A percentile compares a stretch with the other conserved stretches of the same genome.
These are phyloP conservation scores for Trachelipus rathkii DNA, from an alignment of 1,140 invertebrate species.

Conservation along the genomic window DNA sequence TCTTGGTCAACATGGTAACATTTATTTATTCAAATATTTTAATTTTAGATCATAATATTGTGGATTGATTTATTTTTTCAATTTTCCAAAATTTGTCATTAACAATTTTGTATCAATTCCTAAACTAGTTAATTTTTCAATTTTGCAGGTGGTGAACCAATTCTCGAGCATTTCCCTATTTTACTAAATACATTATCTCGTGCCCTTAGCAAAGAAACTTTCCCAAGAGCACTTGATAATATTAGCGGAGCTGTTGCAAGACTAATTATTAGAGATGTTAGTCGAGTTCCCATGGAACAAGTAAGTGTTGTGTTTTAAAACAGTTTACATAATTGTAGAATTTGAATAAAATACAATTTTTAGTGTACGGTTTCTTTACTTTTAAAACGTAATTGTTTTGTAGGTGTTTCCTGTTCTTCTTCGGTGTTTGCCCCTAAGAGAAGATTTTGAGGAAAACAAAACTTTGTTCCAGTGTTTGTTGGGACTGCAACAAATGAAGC, in stretches of 20 bases:
- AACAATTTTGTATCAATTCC: not conserved
- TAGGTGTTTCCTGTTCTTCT: conserved; percentile 69
- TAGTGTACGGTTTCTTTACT: not conserved
- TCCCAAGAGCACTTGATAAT: conserved; percentile 21
- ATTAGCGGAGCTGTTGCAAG: conserved; percentile 21
- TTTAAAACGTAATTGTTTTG: conserved; percentile 22
- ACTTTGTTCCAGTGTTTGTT: conserved; percentile 64
- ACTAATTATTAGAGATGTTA: conserved; percentile 21
- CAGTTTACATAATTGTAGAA: no score
- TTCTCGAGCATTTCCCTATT: conserved; percentile 17
- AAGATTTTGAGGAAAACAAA: conserved; percentile 70
- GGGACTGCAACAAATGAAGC: conserved; percentile 59
- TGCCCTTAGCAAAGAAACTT: conserved; percentile 20
- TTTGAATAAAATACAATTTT: no score
- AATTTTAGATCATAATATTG: no score
- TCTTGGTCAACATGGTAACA: conserved; percentile 51
- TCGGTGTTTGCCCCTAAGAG: conserved; percentile 65
- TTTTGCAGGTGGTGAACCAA: conserved; percentile 19
- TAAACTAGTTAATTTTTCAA: not conserved
- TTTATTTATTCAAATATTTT: no score
- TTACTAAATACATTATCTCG: conserved; percentile 20
- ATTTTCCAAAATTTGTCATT: not conserved
- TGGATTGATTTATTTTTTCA: not conserved
- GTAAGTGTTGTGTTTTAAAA: not conserved
- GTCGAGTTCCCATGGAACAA: conserved; percentile 19